A percentile compares a stretch with the other conserved stretches of the same genome.
These are phyloP conservation scores for Papilio demoleus DNA, from an alignment of 2,888 invertebrate genomes.

Conservation along the genomic window DNA sequence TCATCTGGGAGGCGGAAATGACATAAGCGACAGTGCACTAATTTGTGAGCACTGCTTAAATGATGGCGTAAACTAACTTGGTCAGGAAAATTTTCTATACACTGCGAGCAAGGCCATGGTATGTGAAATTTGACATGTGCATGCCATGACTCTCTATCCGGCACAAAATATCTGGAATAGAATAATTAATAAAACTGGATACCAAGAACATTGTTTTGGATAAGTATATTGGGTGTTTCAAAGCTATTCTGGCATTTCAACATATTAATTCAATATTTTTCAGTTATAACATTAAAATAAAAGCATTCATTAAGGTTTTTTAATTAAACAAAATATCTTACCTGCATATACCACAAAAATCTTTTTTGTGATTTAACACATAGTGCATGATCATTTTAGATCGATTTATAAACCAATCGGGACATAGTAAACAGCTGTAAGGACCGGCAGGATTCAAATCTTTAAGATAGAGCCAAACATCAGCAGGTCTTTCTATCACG, in stretches of 20 bases:
- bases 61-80: constrained; percentile 66
- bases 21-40: constrained; percentile 76
- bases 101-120: constrained; percentile 79
- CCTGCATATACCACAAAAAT: constrained; percentile 81
- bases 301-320: too few relatives aligned
- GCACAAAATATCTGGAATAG: constrained; percentile 73
- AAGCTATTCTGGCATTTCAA: too few relatives aligned
- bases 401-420: constrained; percentile 78
- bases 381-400: constrained; percentile 77
- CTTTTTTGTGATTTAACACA: constrained; percentile 79
- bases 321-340: constrained; percentile 49
- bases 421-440: constrained; percentile 75
- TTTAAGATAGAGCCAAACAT: constrained; percentile 80
- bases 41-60: constrained; percentile 62
- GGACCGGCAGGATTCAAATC: constrained; percentile 75
- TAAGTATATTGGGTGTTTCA: too few relatives aligned
- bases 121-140: constrained; percentile 69
- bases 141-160: constrained; percentile 69
- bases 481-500: constrained; percentile 68
- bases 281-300: too few relatives aligned
- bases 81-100: constrained; percentile 63
- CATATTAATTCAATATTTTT: too few relatives aligned
- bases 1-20: constrained; percentile 70
- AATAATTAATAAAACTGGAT: neutral
- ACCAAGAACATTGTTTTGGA: too few relatives aligned